phyloP scores from a whole-genome alignment of 2,888 invertebrate genomes.

The Biston betularia region DNA sequence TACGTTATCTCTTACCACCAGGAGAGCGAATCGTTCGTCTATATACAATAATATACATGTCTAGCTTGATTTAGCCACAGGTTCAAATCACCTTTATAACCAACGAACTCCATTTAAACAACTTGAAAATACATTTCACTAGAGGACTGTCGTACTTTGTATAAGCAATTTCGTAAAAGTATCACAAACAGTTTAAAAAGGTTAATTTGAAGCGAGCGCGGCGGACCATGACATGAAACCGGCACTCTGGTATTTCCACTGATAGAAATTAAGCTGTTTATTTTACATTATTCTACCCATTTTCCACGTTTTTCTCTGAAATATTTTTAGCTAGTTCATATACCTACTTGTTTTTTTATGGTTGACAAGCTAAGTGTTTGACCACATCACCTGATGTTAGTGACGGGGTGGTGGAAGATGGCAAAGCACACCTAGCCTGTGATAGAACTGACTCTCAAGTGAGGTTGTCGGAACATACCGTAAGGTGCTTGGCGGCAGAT shows the following conservation, averaged over 20 bases:
- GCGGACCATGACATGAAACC: conserved; percentile 44
- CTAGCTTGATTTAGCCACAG: too few species aligned
- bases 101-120: conserved; percentile 33
- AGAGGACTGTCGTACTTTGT: conserved; percentile 36
- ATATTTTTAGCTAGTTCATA: not conserved
- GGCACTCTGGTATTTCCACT: conserved; percentile 37
- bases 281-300: conserved; percentile 28
- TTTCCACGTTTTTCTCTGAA: conserved; percentile 7
- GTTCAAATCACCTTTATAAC: not conserved
- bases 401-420: too few species aligned
- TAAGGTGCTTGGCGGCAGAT: too few species aligned
- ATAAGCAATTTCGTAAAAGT: conserved; percentile 39
- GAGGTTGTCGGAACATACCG: too few species aligned
- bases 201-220: conserved; percentile 44
- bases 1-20: too few species aligned
- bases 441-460: too few species aligned
- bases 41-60: too few species aligned
- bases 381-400: too few species aligned
- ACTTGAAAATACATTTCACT: conserved; percentile 36
- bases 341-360: not conserved
- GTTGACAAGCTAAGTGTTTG: too few species aligned
- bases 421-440: too few species aligned
- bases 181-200: conserved; percentile 47
- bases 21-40: too few species aligned
- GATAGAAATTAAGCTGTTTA: conserved; percentile 36